These are phyloP conservation scores for Urocolius indicus DNA, from an alignment of 2,113 vertebrate species.

Conservation along the genomic window DNA sequence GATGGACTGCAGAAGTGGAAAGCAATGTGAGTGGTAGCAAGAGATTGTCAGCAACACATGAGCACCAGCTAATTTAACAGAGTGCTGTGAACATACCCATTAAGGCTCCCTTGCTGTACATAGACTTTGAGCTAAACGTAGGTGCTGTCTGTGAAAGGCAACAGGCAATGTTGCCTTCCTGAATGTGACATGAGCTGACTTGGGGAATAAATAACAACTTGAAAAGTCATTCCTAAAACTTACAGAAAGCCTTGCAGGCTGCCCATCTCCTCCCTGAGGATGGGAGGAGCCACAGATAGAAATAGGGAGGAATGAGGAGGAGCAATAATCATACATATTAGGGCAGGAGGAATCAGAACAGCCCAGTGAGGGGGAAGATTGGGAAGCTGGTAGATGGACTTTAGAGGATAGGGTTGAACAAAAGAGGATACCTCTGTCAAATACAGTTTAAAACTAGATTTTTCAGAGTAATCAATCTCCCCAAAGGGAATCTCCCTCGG, in stretches of 20 bases:
- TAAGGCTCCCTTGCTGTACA: neutral
- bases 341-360: neutral
- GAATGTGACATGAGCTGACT: neutral
- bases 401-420: neutral
- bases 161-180: neutral
- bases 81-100: neutral
- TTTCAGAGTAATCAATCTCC: neutral
- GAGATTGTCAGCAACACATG: neutral
- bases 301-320: neutral
- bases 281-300: neutral
- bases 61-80: neutral
- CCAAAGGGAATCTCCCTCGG: neutral
- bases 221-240: neutral
- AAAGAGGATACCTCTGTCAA: neutral
- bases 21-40: neutral
- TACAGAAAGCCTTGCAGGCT: neutral
- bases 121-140: neutral
- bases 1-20: neutral
- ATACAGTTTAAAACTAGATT: neutral
- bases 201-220: neutral
- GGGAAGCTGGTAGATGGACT: neutral
- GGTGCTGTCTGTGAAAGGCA: neutral
- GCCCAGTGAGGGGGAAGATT: neutral
- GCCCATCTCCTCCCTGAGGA: neutral
- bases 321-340: neutral